Conservation (phyloP, 2,888 invertebrate genomes). For the Apamea epomidion region DNA sequence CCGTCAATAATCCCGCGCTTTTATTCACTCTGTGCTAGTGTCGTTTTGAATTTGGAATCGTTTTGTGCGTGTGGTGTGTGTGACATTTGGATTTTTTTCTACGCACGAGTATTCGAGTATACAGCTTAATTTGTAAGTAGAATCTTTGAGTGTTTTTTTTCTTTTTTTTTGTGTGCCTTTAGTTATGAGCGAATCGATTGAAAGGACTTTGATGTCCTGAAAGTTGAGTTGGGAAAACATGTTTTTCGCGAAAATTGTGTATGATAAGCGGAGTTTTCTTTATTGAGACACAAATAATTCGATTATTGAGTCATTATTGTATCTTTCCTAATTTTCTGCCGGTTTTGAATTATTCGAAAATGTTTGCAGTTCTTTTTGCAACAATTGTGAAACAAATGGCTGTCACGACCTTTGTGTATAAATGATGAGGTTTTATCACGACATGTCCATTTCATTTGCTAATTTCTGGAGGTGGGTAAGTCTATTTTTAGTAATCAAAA, state of each 20-base stretch:
- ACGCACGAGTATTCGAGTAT: constrained; percentile 34
- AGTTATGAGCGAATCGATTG: constrained; percentile 51
- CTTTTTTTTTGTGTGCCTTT: constrained; percentile 24
- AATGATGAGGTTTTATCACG: constrained; percentile 65
- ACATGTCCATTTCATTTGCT: constrained; percentile 64
- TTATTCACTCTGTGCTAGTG: constrained; percentile 61
- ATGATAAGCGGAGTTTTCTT: constrained; percentile 6
- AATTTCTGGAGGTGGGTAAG: constrained; percentile 55
- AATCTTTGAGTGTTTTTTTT: not conserved
- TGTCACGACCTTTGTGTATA: constrained; percentile 55
- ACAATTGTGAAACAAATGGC: constrained; percentile 38
- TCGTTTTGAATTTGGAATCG: constrained; percentile 57
- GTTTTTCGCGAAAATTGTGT: constrained; percentile 16
- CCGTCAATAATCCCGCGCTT: constrained; percentile 65
- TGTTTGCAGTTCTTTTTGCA: constrained; percentile 39
- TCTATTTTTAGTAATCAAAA: constrained; percentile 42
- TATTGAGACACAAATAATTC: not conserved
- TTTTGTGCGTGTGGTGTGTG: constrained; percentile 60
- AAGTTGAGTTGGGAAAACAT: constrained; percentile 41
- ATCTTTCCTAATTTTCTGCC: not conserved
- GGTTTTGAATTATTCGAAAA: constrained; percentile 15
- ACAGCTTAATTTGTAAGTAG: constrained; percentile 59
- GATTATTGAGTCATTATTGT: constrained; percentile 1
- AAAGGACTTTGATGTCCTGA: constrained; percentile 42
- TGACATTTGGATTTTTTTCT: constrained; percentile 68